Base-by-base conservation (phyloP, 2,888 invertebrate genomes). In the Conchocele bisecta region DNA sequence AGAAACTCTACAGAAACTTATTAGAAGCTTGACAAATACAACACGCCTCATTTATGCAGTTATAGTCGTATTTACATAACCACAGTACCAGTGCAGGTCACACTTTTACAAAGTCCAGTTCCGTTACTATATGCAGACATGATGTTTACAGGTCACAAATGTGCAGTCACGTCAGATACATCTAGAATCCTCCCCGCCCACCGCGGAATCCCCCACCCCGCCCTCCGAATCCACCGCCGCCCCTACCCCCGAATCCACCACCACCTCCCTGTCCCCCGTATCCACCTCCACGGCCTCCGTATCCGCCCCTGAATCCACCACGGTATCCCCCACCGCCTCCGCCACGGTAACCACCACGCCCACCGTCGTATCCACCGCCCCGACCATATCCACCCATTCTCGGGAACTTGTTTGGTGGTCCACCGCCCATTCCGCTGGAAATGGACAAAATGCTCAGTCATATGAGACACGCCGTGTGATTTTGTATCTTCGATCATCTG, bases 401-500 rank as follows among this genome's bases (percentile, higher is more conserved):
- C 1, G 73, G 59, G 54, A 79, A 67, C 51, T 83, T 83, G 22
- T 66, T 50, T 33, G 84, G 79, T 33, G 79, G 77, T 5, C 64
- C 73, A 17, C 50, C 35, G 41, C n/a, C n/a, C n/a, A n/a, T n/a
- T n/a, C n/a, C n/a, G n/a, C n/a, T n/a, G n/a, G n/a, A n/a, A n/a
- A n/a, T n/a, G n/a, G 44, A 54, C 17, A 41, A 65, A 35, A 58
- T 9, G 5, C n/a, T 24, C 24, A 7, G 7, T 11, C 22, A 48
- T 11, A 41, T n/a, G 13, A 39, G 28, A n/a, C 57, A 4, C 68
- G 50, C 37, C 57, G n/a, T 51, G 17, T 53, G 33, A n/a, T 17
- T 17, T 13, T 13, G 9, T 31, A 11, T 65, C 60, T 31, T n/a
- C 67, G 17, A 41, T 26, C n/a, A 41, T 13, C 24, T 17, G n/a